Evolutionary conservation across 2,888 invertebrate genomes (phyloP).

Genomic region (Leptinotarsa peninsularis): DNA sequence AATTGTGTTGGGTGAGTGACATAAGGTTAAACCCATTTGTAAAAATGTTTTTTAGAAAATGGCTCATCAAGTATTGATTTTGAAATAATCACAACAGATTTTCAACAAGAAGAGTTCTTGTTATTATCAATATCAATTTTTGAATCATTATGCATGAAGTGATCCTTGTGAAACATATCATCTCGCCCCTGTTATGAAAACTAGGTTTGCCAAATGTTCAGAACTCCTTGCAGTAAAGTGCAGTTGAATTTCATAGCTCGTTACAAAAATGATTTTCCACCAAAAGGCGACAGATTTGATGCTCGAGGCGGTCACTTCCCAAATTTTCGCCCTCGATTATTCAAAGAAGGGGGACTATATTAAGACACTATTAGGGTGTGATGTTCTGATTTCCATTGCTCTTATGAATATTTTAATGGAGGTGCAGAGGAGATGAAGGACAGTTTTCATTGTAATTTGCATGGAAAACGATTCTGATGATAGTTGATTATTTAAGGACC

Average conservation of each 20-base stretch:
- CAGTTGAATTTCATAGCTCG: neutral
- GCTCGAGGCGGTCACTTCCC: conserved; percentile 23
- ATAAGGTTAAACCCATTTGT: too few species aligned
- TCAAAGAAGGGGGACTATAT: conserved; percentile 35
- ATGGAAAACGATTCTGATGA: conserved; percentile 41
- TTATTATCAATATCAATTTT: too few species aligned
- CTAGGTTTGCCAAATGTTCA: neutral
- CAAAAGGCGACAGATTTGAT: neutral
- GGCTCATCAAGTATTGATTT: too few species aligned
- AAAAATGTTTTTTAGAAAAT: too few species aligned
- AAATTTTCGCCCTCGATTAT: conserved; percentile 29
- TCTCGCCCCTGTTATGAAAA: neutral
- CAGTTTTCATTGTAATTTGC: conserved; percentile 38
- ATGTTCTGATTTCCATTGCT: conserved; percentile 43
- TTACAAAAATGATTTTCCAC: neutral
- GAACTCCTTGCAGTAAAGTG: neutral
- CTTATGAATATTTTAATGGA: conserved; percentile 42
- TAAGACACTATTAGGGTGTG: conserved; percentile 39
- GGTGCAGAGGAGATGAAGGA: conserved; percentile 34
- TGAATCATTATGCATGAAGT: neutral
- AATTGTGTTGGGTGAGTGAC: too few species aligned
- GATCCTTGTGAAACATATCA: neutral
- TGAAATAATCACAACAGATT: too few species aligned
- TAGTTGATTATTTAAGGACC: conserved; percentile 34
- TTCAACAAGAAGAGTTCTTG: too few species aligned